Base-by-base conservation (phyloP, 2,888 invertebrate species). In the Dryobota labecula region DNA sequence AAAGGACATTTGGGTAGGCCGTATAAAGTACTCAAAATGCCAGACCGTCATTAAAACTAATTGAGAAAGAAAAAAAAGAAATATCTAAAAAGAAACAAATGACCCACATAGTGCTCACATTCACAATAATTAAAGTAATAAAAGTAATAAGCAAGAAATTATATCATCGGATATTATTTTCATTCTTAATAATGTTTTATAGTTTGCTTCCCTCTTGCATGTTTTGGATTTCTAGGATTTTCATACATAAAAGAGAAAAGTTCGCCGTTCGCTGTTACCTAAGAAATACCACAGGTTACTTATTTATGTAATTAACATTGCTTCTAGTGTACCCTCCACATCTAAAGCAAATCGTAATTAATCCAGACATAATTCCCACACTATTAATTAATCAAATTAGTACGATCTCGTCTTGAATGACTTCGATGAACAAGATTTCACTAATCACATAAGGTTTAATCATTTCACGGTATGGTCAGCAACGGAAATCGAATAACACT, bases 331-430 rank as follows among this genome's bases (percentile, higher is more conserved):
- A n/a, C 56, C 33, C 33, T n/a, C n/a, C n/a, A 24, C 8, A 1
- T 15, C n/a, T 33, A 8, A 56, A 36, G 15, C 4, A 15, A n/a
- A 33, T 33, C 15, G 6, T 27, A 18, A 27, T 38, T 27, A 51
- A 27, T 41, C 15, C 27, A 41, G 11, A 47, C 15, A 38, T 27
- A 7, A 53, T 53, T 53, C 20, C 15, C 53, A 27, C 20, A 30
- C 30, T 54, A 41, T 38, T 15, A 56, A 56, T 64, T n/a, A 41
- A 56, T 64, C n/a, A 45, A 24, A 45, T 45, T 33, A 36, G 13
- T 24, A 24, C 24, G 36, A 5, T 65, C 43, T 20, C 24, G 24
- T 2, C 33, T 20, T 58, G 13, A 33, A 24, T 5, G 43, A 24
- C 6, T 45, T 45, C 33, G 6, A 20, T 20, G n/a, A 33, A 33